Conservation (phyloP, 2,797 vertebrate genomes). For the Acrocephalus scirpaceus region DNA sequence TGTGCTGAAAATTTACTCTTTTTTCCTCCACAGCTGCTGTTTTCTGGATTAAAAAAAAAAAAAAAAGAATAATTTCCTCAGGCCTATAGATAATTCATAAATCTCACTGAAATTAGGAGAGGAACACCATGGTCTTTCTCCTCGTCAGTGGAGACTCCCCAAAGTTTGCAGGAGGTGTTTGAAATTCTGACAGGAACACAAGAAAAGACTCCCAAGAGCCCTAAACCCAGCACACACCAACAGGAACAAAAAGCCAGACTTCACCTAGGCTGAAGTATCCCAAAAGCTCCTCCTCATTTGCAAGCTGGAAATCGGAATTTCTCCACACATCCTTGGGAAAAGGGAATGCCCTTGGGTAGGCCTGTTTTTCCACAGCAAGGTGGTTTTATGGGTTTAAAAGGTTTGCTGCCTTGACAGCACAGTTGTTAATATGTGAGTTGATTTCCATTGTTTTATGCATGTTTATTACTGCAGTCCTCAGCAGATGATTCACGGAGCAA, state of each 20-base stretch:
- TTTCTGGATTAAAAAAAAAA: neutral
- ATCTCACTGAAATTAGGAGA: neutral
- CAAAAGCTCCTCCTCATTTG: neutral
- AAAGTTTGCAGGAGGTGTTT: neutral
- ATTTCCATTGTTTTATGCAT: neutral
- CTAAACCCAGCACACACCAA: rapidly evolving
- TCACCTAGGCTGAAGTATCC: rapidly evolving
- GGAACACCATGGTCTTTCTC: neutral
- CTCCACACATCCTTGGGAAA: neutral
- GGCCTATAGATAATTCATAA: neutral
- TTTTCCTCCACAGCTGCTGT: neutral
- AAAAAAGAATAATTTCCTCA: too few species aligned
- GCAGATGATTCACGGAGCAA: neutral
- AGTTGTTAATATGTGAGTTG: neutral
- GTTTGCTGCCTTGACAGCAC: neutral
- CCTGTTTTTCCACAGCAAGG: neutral
- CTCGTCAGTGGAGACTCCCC: neutral
- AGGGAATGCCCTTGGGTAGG: neutral
- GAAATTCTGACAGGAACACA: neutral
- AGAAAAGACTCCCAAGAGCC: neutral
- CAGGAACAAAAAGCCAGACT: neutral
- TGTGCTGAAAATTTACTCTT: neutral
- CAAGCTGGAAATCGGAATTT: neutral
- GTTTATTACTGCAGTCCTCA: conserved; percentile 3
- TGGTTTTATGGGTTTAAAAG: neutral